Percentiles rank a stretch among this genome's conserved stretches.
Conservation (phyloP, 2,113 vertebrate species). For the Callionymus lyra region DNA sequence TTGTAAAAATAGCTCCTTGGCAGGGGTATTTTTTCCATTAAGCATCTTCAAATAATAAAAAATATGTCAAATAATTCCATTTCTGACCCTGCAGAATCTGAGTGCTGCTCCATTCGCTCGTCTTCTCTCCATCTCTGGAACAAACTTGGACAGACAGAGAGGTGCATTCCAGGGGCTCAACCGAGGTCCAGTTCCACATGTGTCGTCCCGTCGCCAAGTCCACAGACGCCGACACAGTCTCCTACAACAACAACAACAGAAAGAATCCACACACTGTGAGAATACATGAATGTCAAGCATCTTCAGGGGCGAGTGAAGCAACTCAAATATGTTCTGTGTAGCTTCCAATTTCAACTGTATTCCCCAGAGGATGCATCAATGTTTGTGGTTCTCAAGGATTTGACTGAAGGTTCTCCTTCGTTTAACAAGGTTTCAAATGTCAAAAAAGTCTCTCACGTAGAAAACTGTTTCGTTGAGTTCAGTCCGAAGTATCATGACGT, state of each 20-base stretch:
- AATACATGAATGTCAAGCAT: background rate
- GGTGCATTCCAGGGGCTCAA: constrained; percentile 61
- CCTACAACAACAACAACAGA: constrained; percentile 27
- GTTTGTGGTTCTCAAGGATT: no score
- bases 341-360: background rate
- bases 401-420: no score
- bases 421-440: no score
- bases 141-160: constrained; percentile 56
- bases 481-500: constrained; percentile 58
- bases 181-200: constrained; percentile 61
- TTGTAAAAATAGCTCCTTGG: no score
- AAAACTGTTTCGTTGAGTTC: constrained; percentile 56
- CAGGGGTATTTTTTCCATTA: no score
- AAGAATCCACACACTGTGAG: background rate
- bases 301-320: background rate
- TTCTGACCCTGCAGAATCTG: constrained; percentile 39
- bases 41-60: no score
- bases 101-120: constrained; percentile 57
- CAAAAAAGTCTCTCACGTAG: constrained; percentile 40
- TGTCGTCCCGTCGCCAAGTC: constrained; percentile 24
- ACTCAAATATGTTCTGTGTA: background rate
- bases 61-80: no score
- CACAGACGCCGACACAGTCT: constrained; percentile 13
- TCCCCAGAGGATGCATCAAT: no score
- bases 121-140: constrained; percentile 39